Evolutionary conservation across 2,888 invertebrate genomes (phyloP).

Genomic region (Sinhomidia bicolor): DNA sequence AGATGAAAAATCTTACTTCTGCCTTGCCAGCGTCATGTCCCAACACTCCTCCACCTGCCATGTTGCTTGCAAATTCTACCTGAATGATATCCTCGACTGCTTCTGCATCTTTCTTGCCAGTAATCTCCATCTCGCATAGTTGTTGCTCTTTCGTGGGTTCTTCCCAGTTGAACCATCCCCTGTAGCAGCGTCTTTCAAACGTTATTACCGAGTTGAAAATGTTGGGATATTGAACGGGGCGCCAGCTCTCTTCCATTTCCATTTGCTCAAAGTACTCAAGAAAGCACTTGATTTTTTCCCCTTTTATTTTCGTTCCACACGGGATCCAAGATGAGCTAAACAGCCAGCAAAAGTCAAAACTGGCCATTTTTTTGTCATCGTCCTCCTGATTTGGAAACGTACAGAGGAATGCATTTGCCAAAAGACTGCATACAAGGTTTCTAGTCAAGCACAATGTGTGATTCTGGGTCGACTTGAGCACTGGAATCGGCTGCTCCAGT

Average conservation of each 20-base stretch:
- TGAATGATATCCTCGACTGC: conserved; percentile 84
- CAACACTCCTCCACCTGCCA: conserved; percentile 90
- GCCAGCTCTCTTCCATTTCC: background rate
- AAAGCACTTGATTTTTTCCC: background rate
- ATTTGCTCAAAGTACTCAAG: background rate
- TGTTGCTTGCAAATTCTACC: conserved; percentile 96
- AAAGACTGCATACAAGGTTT: conserved; percentile 17
- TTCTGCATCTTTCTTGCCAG: background rate
- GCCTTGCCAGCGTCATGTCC: conserved; percentile 96
- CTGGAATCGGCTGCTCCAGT: conserved; percentile 78
- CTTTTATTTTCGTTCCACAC: background rate
- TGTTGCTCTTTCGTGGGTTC: background rate
- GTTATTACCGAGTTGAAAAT: background rate
- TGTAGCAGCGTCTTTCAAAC: background rate
- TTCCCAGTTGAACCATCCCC: background rate
- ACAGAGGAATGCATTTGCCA: conserved; percentile 68
- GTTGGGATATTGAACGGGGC: too few relatives aligned
- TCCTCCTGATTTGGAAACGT: conserved; percentile 51
- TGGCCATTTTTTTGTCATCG: background rate
- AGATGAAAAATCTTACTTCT: conserved; percentile 92
- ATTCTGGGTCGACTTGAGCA: background rate
- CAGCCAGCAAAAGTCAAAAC: conserved; percentile 11
- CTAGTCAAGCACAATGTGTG: conserved; percentile 25
- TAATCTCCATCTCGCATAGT: background rate
- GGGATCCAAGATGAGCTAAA: background rate